These are phyloP conservation scores for Artibeus jamaicensis DNA, from an alignment of 2,797 vertebrate species.

Conservation along the genomic window DNA sequence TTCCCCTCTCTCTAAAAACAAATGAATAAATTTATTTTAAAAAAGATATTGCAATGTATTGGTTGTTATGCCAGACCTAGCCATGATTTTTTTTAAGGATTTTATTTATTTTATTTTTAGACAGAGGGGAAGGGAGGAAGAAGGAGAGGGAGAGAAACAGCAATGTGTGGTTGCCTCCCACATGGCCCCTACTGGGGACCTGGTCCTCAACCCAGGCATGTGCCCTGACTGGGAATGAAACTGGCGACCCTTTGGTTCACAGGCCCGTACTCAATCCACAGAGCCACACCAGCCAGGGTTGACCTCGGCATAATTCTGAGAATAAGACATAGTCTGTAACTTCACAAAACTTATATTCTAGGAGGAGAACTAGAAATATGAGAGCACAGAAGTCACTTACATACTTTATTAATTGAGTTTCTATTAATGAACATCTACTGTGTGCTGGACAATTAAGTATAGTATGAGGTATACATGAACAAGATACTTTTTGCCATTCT, in stretches of 20 bases:
- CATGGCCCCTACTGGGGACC: too few species aligned
- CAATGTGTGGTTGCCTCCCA: too few species aligned
- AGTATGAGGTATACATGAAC: neutral
- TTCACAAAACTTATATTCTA: neutral
- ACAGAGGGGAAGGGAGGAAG: too few species aligned
- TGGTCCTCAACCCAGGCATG: too few species aligned
- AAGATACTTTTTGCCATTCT: neutral
- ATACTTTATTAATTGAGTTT: neutral
- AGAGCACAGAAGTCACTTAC: neutral
- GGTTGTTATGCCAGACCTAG: neutral
- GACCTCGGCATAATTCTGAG: neutral
- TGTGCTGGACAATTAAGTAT: neutral
- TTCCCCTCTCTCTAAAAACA: too few species aligned
- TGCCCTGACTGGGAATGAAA: too few species aligned
- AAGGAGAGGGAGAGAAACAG: too few species aligned
- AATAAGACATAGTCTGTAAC: neutral
- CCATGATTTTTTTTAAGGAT: neutral
- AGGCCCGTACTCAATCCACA: too few species aligned
- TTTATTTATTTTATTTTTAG: too few species aligned
- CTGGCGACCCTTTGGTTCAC: too few species aligned
- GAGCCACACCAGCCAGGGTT: too few species aligned
- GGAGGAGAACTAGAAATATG: neutral
- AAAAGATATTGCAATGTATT: neutral
- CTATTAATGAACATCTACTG: neutral
- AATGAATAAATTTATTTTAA: too few species aligned